These are phyloP conservation scores for Aplodontia rufa DNA, from an alignment of 2,113 vertebrate genomes.

Conservation along the genomic window DNA sequence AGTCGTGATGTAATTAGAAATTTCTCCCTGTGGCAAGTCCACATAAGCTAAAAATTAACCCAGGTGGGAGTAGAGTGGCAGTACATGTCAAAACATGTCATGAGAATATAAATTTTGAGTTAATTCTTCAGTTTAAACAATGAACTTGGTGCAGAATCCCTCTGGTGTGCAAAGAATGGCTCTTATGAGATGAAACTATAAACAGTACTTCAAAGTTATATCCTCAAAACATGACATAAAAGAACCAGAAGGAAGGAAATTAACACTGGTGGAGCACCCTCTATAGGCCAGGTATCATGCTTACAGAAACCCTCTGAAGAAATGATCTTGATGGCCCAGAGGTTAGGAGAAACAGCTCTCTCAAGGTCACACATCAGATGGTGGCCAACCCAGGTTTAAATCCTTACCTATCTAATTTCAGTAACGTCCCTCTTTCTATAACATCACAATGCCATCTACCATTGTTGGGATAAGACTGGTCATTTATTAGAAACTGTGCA, in stretches of 20 bases:
- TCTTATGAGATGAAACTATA: neutral
- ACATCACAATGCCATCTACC: neutral
- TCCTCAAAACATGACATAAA: neutral
- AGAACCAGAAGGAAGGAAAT: conserved; percentile 5
- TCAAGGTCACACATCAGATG: neutral
- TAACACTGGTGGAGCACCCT: neutral
- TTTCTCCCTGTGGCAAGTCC: conserved; percentile 88
- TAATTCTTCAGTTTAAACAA: neutral
- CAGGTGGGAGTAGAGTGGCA: neutral
- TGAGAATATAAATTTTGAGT: neutral
- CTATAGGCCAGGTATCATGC: neutral
- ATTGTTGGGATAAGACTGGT: neutral
- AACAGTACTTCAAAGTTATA: neutral
- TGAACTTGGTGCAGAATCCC: neutral
- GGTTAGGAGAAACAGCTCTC: neutral
- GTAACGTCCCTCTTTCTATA: neutral
- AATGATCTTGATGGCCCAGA: neutral
- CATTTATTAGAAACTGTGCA: neutral
- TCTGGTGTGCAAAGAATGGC: neutral
- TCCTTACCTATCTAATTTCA: neutral
- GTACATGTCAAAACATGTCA: neutral
- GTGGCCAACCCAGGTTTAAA: neutral
- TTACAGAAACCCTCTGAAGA: neutral
- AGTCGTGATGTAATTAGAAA: conserved; percentile 80
- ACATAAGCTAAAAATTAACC: conserved; percentile 58